phyloP scores from a whole-genome alignment of 2,888 invertebrate species.

The Labia minor region DNA sequence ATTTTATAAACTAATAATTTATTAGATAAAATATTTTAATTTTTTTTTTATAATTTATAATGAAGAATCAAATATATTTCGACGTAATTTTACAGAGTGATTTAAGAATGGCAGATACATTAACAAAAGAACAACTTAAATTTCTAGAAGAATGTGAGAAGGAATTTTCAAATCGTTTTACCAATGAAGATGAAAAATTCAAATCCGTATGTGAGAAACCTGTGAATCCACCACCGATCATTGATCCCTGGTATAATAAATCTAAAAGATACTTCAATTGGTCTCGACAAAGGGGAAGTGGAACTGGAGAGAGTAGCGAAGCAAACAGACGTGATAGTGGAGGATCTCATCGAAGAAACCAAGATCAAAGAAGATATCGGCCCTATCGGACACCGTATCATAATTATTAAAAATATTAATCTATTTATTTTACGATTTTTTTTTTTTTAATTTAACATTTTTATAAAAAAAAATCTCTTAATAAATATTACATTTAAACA shows the following conservation, averaged over 20 bases:
- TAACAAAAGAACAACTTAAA: constrained; percentile 34
- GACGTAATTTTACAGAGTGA: no score
- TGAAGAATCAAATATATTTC: no score
- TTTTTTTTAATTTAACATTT: no score
- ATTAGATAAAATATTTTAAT: no score
- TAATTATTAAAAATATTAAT: no score
- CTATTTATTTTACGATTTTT: no score
- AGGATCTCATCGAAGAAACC: constrained; percentile 9
- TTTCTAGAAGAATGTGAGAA: constrained; percentile 37
- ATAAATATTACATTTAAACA: no score
- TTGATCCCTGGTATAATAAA: constrained; percentile 35
- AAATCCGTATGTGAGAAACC: constrained; percentile 34
- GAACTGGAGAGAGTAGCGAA: neutral
- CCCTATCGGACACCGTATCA: no score
- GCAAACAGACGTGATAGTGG: constrained; percentile 15
- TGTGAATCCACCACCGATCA: constrained; percentile 36
- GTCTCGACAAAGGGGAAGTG: constrained; percentile 16
- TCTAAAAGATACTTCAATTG: constrained; percentile 25
- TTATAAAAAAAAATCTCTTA: no score
- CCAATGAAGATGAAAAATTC: constrained; percentile 36
- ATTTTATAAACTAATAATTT: no score
- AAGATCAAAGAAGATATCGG: neutral
- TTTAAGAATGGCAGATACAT: neutral
- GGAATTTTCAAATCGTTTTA: constrained; percentile 38
- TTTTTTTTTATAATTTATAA: no score